Evolutionary conservation across 2,888 invertebrate genomes (phyloP), one percentile per base, ranked within the genome.

Genomic region (Gibbula magus): DNA sequence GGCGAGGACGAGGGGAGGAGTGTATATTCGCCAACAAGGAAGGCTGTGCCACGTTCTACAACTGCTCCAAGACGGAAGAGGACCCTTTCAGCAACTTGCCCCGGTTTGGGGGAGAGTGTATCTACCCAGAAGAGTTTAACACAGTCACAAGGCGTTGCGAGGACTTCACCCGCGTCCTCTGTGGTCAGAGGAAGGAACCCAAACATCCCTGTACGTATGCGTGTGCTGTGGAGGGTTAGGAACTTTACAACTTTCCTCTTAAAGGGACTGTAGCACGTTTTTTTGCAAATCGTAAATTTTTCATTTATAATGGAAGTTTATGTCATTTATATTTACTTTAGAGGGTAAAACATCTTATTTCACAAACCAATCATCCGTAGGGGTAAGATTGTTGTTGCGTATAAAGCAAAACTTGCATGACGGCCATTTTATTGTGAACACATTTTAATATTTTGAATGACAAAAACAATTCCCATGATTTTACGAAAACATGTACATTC

Each of bases 41-140:
- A 2, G 51, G 51, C 52, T 74, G 74, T 18, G 74, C 74, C 20
- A 39, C 45, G 25, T 74, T 51, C 51, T 51, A 51, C 52, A 74
- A 74, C 74, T 74, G 74, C 51, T 74, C 74, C 45, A 74, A 74
- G 74, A 39, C 74, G 13, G 45, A 51, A 22, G 22, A 39, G 22
- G 74, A 25, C 25, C 45, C 51, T 10, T 51, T 51, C 51, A 51
- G 51, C 52, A 74, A 74, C 74, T 20, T 74, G 74, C 45, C 39
- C 25, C 20, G 22, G 52, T 74, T 51, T 8, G 20, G 20, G 0
- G 45, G 25, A 7, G 74, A 74, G 51, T 74, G 74, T 25, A 25
- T 10, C 20, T 74, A 74, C 51, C 74, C 74, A 0, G 2, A 25
- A 2, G 39, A 45, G 8, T 74, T 74, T 8, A 51, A 74, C 25